Conservation (phyloP, 2,888 invertebrate species). For the Conomelus anceps region DNA sequence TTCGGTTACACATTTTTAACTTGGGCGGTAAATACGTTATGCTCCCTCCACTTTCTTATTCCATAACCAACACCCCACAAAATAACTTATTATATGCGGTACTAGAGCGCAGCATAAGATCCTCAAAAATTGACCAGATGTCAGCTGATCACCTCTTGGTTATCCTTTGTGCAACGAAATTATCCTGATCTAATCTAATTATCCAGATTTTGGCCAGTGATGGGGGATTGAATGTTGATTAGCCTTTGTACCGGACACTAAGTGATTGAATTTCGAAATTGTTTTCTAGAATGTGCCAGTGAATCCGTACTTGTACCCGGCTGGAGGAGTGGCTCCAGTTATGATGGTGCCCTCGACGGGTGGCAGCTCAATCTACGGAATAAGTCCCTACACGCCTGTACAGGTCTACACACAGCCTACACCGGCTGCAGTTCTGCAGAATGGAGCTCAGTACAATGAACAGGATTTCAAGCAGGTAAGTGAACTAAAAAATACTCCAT, state of each 20-base stretch:
- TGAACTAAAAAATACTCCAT: background rate
- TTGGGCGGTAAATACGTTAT: too few species aligned
- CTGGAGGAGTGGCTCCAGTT: conserved; percentile 51
- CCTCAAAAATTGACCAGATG: too few species aligned
- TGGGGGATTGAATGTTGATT: background rate
- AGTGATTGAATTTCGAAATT: conserved; percentile 33
- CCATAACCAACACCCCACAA: too few species aligned
- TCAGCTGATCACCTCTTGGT: too few species aligned
- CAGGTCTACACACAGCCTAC: conserved; percentile 45
- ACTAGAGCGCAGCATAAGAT: too few species aligned
- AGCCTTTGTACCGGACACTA: too few species aligned
- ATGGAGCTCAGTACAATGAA: conserved; percentile 46
- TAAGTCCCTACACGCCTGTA: conserved; percentile 42
- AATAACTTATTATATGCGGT: too few species aligned
- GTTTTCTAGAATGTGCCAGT: conserved; percentile 42
- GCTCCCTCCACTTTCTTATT: too few species aligned
- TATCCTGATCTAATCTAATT: too few species aligned
- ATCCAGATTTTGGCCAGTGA: too few species aligned
- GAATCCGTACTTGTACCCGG: conserved; percentile 43
- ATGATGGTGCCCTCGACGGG: conserved; percentile 60
- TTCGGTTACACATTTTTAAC: too few species aligned
- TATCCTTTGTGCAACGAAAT: too few species aligned
- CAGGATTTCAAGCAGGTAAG: conserved; percentile 58
- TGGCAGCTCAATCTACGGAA: conserved; percentile 40
- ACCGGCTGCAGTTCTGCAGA: conserved; percentile 42